Conservation (phyloP, 37 sponge, comb jelly and placozoan genomes). For the Lycopodina hypogea region DNA sequence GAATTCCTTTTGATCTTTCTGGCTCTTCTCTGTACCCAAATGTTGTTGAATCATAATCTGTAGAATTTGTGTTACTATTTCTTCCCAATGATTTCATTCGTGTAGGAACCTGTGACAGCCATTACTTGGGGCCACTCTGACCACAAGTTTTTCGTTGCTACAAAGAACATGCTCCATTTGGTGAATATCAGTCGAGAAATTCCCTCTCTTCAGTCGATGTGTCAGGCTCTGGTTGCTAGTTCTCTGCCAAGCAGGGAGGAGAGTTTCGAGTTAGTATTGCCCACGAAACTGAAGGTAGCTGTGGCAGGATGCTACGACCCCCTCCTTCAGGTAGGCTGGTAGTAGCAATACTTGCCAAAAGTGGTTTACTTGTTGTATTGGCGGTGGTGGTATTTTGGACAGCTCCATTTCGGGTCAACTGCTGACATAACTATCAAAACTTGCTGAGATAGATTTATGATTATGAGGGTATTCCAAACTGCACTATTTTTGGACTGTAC, state of each 20-base stretch:
- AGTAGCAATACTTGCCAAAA: neutral
- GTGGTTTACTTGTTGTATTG: neutral
- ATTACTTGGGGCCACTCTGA: constrained; percentile 82
- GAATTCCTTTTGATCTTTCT: neutral
- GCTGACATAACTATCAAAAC: no score
- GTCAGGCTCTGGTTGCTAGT: constrained; percentile 41
- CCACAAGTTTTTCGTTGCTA: constrained; percentile 77
- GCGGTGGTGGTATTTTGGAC: neutral
- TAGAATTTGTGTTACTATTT: no score
- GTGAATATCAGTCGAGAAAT: constrained; percentile 51
- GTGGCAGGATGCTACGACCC: constrained; percentile 55
- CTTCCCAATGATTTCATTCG: neutral
- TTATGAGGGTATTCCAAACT: no score
- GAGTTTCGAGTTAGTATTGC: constrained; percentile 56
- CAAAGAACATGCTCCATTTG: constrained; percentile 69
- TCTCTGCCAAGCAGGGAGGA: constrained; percentile 42
- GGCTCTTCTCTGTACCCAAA: neutral
- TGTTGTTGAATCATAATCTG: neutral
- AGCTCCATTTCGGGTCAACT: neutral
- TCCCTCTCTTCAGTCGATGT: constrained; percentile 72
- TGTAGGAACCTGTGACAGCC: constrained; percentile 79
- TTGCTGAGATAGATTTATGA: no score
- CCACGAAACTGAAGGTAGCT: constrained; percentile 57
- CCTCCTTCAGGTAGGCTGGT: constrained; percentile 75
- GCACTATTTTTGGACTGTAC: no score